Base-by-base conservation (phyloP, 2,888 invertebrate species). In the Geophilus truncorum region DNA sequence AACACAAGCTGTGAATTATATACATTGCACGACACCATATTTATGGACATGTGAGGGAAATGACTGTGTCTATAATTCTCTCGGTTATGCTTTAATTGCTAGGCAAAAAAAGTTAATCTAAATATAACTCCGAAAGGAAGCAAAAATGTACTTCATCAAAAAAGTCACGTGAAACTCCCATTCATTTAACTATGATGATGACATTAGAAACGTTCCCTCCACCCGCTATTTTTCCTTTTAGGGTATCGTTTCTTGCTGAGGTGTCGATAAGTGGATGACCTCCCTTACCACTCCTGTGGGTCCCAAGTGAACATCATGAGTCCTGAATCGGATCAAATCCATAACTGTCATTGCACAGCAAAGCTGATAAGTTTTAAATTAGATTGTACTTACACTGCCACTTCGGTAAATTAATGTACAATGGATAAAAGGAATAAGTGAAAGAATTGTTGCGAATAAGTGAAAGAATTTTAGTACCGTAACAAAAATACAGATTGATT, bases 361-460 rank as follows among this genome's bases (percentile, higher is more conserved):
- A 25, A 25, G 79, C 51, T 79, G 79, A 79, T 79, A 79, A 79
- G 79, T 79, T 79, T 79, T 79, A 79, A 79, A 79, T 79, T 79
- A 51, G 79, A 79, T 79, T 79, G 51, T n/a, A n/a, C n/a, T n/a
- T n/a, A n/a, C 30, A n/a, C 79, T 79, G 45, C 21, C 79, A 79
- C 79, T 79, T 21, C 45, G 23, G 12, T 25, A 51, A 51, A 79
- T 79, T 79, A 79, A 79, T 79, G 79, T 15, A 25, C 6, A 32
- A 6, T 15, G 36, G 78, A 18, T 34, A 21, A 21, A 3, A 36
- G 15, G n/a, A 5, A 23, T 18, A 36, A 0, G 36, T 0, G 78
- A 7, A 32, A 21, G 12, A 3, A 36, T n/a, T n/a, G n/a, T n/a
- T n/a, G n/a, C n/a, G 78, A 21, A 0, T 7, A 34, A 21, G 76